Conservation (phyloP, 1,140 invertebrate genomes). For the Cydia splendana region DNA sequence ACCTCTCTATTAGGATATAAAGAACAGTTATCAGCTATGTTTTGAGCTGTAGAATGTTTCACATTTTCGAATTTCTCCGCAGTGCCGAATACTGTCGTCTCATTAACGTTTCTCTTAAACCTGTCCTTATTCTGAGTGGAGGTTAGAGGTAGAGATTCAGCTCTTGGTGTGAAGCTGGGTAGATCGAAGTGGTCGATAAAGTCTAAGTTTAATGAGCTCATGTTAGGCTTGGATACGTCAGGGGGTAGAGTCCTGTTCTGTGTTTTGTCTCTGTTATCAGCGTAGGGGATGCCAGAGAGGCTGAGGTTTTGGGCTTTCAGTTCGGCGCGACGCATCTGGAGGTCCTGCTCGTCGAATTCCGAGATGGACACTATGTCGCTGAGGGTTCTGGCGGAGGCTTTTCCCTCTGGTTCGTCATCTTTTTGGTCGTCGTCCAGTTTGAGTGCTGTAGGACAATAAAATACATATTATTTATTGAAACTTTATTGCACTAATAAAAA, state of each 20-base stretch:
- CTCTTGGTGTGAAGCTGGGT: conserved; percentile 54
- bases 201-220: conserved; percentile 68
- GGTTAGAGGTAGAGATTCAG: conserved; percentile 69
- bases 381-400: conserved; percentile 82
- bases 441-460: conserved; percentile 61
- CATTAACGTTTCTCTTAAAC: conserved; percentile 74
- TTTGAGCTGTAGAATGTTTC: conserved; percentile 57
- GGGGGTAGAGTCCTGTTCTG: conserved; percentile 64
- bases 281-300: conserved; percentile 44
- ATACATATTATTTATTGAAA: too few species aligned
- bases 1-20: conserved; percentile 76
- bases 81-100: conserved; percentile 72
- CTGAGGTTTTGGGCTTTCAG: conserved; percentile 62
- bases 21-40: conserved; percentile 74
- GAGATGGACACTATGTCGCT: conserved; percentile 87
- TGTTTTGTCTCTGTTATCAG: conserved; percentile 49
- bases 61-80: conserved; percentile 50
- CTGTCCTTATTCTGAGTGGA: conserved; percentile 64
- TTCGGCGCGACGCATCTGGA: conserved; percentile 75
- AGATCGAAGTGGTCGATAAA: conserved; percentile 57
- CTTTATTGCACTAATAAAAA: too few species aligned
- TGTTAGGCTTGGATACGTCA: conserved; percentile 55
- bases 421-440: conserved; percentile 79
- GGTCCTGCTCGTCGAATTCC: conserved; percentile 83
- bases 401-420: conserved; percentile 68